Conservation (phyloP, 2,113 vertebrate genomes). For the Probosciger aterrimus region DNA sequence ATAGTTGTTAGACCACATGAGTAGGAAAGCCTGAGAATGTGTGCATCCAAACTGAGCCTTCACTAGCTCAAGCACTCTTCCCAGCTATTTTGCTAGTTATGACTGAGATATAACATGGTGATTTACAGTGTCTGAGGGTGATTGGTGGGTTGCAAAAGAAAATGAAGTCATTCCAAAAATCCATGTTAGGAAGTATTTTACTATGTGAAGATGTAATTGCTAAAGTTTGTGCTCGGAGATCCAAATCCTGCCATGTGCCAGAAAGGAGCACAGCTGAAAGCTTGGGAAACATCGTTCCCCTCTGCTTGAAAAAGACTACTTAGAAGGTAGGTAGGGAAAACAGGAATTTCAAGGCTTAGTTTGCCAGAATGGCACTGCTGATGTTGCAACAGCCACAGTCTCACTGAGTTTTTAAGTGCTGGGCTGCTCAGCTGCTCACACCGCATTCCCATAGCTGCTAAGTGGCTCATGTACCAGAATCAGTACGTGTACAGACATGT, state of each 20-base stretch:
- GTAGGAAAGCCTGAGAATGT: background rate
- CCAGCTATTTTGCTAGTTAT: background rate
- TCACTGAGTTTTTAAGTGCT: background rate
- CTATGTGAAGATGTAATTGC: slow-evolving; percentile 7
- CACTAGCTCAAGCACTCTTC: background rate
- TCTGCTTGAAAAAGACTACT: background rate
- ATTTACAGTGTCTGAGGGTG: background rate
- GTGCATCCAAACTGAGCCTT: background rate
- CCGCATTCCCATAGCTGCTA: background rate
- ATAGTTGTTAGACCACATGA: background rate
- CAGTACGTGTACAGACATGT: background rate
- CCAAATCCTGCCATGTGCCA: background rate
- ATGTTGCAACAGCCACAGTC: background rate
- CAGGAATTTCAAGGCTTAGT: background rate
- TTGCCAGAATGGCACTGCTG: background rate
- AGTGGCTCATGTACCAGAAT: background rate
- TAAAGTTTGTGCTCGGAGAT: background rate
- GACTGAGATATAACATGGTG: background rate
- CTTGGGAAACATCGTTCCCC: background rate
- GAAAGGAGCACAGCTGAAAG: background rate
- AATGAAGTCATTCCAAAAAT: background rate
- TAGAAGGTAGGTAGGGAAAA: background rate
- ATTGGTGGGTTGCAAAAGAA: background rate
- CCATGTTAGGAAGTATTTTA: slow-evolving; percentile 28
- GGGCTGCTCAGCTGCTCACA: background rate